phyloP scores from a whole-genome alignment of 1,140 invertebrate species.

The Drosophila paulistorum region DNA sequence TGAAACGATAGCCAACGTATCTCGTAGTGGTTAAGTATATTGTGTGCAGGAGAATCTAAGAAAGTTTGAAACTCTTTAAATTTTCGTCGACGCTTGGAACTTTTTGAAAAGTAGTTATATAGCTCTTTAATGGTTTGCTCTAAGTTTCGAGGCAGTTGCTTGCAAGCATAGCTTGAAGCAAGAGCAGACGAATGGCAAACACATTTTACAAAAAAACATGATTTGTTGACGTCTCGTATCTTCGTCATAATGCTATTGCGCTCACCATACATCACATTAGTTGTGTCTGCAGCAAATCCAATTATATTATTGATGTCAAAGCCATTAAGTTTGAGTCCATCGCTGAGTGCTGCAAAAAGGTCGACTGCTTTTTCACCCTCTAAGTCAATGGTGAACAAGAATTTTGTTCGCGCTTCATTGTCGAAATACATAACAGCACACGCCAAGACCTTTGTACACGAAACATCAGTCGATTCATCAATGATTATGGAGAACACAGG shows the following conservation, averaged over 20 bases:
- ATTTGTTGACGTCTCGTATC: conserved; percentile 14
- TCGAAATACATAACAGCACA: not conserved
- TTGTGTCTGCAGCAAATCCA: too few species aligned
- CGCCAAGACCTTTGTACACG: conserved; percentile 13
- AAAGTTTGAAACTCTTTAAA: conserved; percentile 25
- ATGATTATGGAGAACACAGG: conserved; percentile 10
- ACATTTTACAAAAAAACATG: conserved; percentile 16
- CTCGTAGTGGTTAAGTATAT: not conserved
- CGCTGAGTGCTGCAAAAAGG: too few species aligned
- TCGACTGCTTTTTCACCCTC: not conserved
- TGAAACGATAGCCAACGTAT: too few species aligned
- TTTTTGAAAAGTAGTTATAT: conserved; percentile 21
- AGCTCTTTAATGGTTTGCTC: conserved; percentile 14
- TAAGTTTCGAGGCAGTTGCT: too few species aligned
- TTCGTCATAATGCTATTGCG: conserved; percentile 14
- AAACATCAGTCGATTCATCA: conserved; percentile 19
- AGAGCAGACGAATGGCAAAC: conserved; percentile 15
- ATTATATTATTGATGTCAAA: too few species aligned
- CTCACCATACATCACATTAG: conserved; percentile 10
- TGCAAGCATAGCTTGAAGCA: not conserved
- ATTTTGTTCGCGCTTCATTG: not conserved
- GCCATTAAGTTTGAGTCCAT: too few species aligned
- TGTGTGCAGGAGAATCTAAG: conserved; percentile 20
- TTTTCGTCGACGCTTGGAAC: conserved; percentile 26
- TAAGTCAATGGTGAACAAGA: not conserved